Base-by-base conservation (phyloP, 2,888 invertebrate species). In the Bombylius discolor region DNA sequence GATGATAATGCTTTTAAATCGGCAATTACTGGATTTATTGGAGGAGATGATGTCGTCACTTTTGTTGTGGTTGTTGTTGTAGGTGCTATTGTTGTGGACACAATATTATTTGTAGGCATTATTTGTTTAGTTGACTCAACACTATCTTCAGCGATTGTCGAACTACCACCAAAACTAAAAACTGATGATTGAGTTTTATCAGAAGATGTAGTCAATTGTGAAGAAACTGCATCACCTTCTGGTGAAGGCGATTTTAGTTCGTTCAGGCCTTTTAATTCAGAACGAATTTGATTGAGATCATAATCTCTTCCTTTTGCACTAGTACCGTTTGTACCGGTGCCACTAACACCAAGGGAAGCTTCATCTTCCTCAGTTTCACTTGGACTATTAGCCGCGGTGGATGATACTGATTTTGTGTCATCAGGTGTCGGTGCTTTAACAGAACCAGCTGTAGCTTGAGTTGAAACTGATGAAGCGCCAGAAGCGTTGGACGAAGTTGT, bases 221-320 rank as follows among this genome's bases (percentile, higher is more conserved):
- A 14, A 45, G 45, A 14, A n/a, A 45, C 12, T 4, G n/a, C 12
- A 45, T 55, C 55, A 8, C 47, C 51, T 32, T 79, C 81, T 4
- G 73, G 66, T 36, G 73, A 72, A n/a, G 76, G 64, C 5, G 74
- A 64, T 65, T 81, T 81, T 0, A 81, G 75, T 64, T 82, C 82
- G 53, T 82, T 81, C 52, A 89, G 81, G 6, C 89, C 90, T 71
- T 90, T 91, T 5, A 90, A 72, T 68, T 91, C 90, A 0, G 88
- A 88, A 62, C 89, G 77, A 57, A 91, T 89, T 74, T 89, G 87
- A 72, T 87, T 89, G 33, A 91, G 77, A 72, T 91, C 90, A 67
- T 87, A 89, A 66, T 89, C 89, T 5, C 87, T 78, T 3, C 84
- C 84, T 67, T 82, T 82, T 14, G 62, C 65, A 47, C 64, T 59